Percentiles rank a stretch among this genome's conserved stretches.
Conservation (phyloP, 92 coral and sea anemone genomes). For the Porites rus region DNA sequence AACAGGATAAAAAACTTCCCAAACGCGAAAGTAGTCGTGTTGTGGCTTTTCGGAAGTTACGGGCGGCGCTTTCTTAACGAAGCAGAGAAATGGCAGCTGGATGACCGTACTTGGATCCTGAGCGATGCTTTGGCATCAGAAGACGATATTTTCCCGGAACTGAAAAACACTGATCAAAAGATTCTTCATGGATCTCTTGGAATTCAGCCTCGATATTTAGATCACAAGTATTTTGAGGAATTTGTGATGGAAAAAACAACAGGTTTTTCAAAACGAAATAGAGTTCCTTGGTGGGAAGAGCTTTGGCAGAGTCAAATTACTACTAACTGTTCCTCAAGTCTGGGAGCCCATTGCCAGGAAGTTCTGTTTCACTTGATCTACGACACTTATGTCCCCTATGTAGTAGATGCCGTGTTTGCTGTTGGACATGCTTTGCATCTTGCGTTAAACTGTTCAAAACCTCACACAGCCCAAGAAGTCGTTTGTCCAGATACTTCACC, state of each 20-base stretch:
- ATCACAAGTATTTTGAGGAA: slow-evolving; percentile 31
- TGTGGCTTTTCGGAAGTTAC: slow-evolving; percentile 76
- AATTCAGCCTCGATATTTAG: slow-evolving; percentile 46
- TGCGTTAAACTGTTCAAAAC: slow-evolving; percentile 31
- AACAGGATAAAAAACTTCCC: slow-evolving; percentile 63
- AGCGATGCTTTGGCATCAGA: slow-evolving; percentile 78
- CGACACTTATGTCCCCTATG: slow-evolving; percentile 70
- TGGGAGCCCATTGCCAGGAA: not conserved
- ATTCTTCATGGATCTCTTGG: slow-evolving; percentile 78
- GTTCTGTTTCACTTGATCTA: slow-evolving; percentile 28
- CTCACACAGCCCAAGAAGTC: not conserved
- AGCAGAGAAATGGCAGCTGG: slow-evolving; percentile 55
- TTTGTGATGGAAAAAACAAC: slow-evolving; percentile 53
- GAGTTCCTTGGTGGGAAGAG: slow-evolving; percentile 76
- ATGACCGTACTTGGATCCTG: slow-evolving; percentile 76
- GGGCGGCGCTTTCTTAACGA: slow-evolving; percentile 73
- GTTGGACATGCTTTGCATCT: slow-evolving; percentile 66
- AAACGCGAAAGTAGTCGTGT: slow-evolving; percentile 63
- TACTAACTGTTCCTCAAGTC: not conserved
- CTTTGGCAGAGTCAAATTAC: slow-evolving; percentile 57
- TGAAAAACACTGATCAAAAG: slow-evolving; percentile 24
- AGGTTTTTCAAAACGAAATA: not conserved
- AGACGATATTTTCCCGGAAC: slow-evolving; percentile 36
- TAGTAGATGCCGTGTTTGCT: slow-evolving; percentile 78
- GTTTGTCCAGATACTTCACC: slow-evolving; percentile 17